Evolutionary conservation across 2,888 invertebrate genomes (phyloP).

Genomic region (Oscheius myriophilus): DNA sequence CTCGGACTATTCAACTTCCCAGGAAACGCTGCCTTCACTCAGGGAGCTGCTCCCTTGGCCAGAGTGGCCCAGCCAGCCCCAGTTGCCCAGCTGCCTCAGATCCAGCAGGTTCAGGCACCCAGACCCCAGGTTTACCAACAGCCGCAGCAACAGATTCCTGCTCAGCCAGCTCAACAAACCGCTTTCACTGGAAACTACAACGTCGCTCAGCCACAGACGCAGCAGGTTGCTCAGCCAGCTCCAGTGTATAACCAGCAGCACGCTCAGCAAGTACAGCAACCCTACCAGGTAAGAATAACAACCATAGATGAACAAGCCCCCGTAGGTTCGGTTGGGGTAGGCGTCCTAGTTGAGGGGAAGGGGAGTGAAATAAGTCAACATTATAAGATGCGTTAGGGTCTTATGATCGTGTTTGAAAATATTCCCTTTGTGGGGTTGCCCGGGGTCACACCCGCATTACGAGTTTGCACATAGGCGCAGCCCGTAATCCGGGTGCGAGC

Average conservation of each 20-base stretch:
- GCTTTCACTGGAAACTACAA: conserved; percentile 27
- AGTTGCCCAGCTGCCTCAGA: neutral
- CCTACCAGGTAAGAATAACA: neutral
- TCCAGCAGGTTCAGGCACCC: too few species aligned
- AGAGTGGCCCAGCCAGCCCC: conserved; percentile 19
- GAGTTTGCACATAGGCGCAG: too few species aligned
- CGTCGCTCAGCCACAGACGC: conserved; percentile 25
- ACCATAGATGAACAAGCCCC: too few species aligned
- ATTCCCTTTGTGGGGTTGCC: too few species aligned
- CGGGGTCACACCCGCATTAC: too few species aligned
- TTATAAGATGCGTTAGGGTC: too few species aligned
- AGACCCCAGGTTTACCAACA: neutral
- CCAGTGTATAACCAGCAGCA: neutral
- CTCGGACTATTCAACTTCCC: conserved; percentile 25
- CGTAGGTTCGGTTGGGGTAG: too few species aligned
- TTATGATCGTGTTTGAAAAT: too few species aligned
- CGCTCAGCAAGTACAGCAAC: neutral
- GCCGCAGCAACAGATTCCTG: neutral
- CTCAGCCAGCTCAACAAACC: neutral
- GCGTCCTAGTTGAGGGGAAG: too few species aligned
- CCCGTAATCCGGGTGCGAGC: too few species aligned
- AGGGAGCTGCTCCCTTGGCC: conserved; percentile 13
- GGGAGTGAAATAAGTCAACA: too few species aligned
- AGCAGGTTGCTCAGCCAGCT: conserved; percentile 21
- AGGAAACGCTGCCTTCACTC: conserved; percentile 18